These are phyloP conservation scores for Stenoptilia bipunctidactyla DNA, from an alignment of 2,888 invertebrate species.

Conservation along the genomic window DNA sequence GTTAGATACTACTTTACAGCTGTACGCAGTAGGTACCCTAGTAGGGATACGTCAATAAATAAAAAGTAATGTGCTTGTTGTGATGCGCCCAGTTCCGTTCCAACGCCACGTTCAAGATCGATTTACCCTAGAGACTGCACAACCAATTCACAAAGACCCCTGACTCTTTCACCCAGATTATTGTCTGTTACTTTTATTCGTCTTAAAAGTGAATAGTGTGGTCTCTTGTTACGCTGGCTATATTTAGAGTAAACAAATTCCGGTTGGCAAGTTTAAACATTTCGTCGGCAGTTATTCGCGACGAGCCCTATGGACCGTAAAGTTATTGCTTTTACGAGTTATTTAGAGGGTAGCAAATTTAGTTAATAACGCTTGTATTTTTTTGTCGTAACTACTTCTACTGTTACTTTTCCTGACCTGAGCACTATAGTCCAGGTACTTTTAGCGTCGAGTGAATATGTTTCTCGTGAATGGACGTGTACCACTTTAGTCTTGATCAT, in stretches of 20 bases:
- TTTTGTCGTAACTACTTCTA: too few relatives aligned
- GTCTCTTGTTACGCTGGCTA: slow-evolving; percentile 22
- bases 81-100: slow-evolving; percentile 25
- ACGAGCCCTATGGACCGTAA: slow-evolving; percentile 41
- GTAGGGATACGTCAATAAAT: slow-evolving; percentile 9
- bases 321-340: slow-evolving; percentile 43
- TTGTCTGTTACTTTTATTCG: slow-evolving; percentile 6
- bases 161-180: slow-evolving; percentile 2
- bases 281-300: slow-evolving; percentile 33
- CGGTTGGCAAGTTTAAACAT: slow-evolving; percentile 40
- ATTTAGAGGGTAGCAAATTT: slow-evolving; percentile 21
- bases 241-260: slow-evolving; percentile 33
- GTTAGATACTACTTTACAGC: too few relatives aligned
- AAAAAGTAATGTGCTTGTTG: slow-evolving; percentile 27
- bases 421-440: too few relatives aligned
- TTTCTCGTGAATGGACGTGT: too few relatives aligned
- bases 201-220: slow-evolving; percentile 10
- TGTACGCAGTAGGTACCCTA: too few relatives aligned
- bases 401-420: too few relatives aligned
- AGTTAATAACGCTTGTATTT: too few relatives aligned
- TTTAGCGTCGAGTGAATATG: too few relatives aligned
- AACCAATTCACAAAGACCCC: slow-evolving; percentile 20
- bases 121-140: slow-evolving; percentile 12
- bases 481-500: too few relatives aligned
- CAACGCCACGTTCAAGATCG: slow-evolving; percentile 8